phyloP scores from a whole-genome alignment of 2,888 invertebrate genomes.

The Odontothrips loti region DNA sequence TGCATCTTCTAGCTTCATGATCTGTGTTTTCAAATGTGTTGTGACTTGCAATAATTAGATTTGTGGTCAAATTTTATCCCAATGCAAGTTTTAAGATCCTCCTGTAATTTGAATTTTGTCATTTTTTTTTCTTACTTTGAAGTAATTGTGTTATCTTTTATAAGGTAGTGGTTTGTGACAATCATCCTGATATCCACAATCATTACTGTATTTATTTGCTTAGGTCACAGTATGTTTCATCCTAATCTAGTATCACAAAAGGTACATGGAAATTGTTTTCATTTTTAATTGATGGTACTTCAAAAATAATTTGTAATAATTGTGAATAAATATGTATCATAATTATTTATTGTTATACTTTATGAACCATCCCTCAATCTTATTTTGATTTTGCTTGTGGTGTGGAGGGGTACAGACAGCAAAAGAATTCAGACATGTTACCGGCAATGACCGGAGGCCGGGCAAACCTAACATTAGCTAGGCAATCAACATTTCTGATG shows the following conservation, averaged over 20 bases:
- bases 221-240: too few species aligned
- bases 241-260: too few species aligned
- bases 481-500: too few species aligned
- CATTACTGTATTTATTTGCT: too few species aligned
- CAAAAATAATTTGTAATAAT: not conserved
- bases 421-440: too few species aligned
- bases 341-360: not conserved
- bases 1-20: not conserved
- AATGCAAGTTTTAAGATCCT: not conserved
- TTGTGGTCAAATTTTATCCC: not conserved
- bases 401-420: too few species aligned
- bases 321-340: constrained; percentile 2
- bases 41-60: not conserved
- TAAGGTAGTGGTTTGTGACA: not conserved
- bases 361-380: too few species aligned
- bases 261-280: not conserved
- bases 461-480: too few species aligned
- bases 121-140: not conserved
- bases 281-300: not conserved
- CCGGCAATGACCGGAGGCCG: too few species aligned
- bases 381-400: not conserved
- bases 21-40: too few species aligned
- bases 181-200: too few species aligned
- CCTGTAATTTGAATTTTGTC: not conserved
- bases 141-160: not conserved